phyloP scores from a whole-genome alignment of 2,797 vertebrate species.

The Microtus agrestis region DNA sequence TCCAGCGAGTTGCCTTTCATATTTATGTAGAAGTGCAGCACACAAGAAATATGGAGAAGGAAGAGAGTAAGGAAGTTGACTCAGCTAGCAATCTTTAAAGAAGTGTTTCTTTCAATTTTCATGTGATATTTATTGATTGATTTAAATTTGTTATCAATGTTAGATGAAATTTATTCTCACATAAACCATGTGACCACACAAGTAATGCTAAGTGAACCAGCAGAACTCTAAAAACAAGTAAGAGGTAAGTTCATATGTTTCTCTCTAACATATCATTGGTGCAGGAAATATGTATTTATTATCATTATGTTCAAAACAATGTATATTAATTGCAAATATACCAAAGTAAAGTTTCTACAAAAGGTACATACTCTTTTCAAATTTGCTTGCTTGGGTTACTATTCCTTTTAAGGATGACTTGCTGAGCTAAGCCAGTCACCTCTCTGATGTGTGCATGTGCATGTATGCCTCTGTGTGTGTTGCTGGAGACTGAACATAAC shows the following conservation, averaged over 20 bases:
- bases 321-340: not conserved
- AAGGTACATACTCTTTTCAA: not conserved
- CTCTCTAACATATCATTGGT: not conserved
- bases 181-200: not conserved
- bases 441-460: not conserved
- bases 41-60: not conserved
- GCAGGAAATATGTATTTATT: not conserved
- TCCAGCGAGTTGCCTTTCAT: not conserved
- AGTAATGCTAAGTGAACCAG: not conserved
- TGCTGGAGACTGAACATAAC: not conserved
- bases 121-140: not conserved
- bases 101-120: not conserved
- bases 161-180: not conserved
- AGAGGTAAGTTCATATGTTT: not conserved
- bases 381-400: not conserved
- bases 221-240: not conserved
- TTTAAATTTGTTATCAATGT: not conserved
- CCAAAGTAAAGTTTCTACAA: not conserved
- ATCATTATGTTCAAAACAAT: constrained; percentile 1
- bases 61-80: not conserved
- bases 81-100: not conserved
- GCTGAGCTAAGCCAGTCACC: not conserved
- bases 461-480: not conserved
- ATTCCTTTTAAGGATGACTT: not conserved
- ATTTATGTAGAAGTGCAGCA: not conserved